phyloP scores from a whole-genome alignment of 2,888 invertebrate genomes.

The Schizotus pectinicornis region DNA sequence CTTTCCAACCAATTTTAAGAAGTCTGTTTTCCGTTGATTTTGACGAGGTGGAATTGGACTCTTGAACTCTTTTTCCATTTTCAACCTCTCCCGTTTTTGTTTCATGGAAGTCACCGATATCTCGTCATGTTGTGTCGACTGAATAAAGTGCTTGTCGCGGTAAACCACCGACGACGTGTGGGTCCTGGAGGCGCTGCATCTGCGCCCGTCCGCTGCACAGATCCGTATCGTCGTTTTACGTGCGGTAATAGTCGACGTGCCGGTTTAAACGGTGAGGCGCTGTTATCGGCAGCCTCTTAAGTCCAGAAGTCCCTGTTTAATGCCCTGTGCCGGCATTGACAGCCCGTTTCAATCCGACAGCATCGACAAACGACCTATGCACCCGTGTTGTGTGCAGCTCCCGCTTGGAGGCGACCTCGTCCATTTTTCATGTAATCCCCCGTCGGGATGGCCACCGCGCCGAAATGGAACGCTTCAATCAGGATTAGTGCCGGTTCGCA shows the following conservation, averaged over 20 bases:
- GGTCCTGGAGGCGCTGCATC: background rate
- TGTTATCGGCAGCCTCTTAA: conserved; percentile 18
- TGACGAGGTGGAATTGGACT: no score
- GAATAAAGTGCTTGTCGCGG: no score
- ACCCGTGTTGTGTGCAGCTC: conserved; percentile 1
- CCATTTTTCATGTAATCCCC: no score
- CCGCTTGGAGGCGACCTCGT: background rate
- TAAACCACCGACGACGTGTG: background rate
- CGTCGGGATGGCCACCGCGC: background rate
- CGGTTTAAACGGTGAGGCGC: conserved; percentile 15
- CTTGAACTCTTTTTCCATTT: no score
- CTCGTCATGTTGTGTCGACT: no score
- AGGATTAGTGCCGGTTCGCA: background rate
- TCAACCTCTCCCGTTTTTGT: no score
- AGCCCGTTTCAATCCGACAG: conserved; percentile 10
- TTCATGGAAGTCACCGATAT: no score
- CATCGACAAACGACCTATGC: conserved; percentile 21
- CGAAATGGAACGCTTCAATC: background rate
- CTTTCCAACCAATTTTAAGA: no score
- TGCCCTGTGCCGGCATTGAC: conserved; percentile 18
- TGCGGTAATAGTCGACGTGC: conserved; percentile 13
- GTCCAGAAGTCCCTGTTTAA: conserved; percentile 18
- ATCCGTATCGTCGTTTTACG: conserved; percentile 19
- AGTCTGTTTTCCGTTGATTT: no score
- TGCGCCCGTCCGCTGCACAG: conserved; percentile 6